Evolutionary conservation across 1,140 invertebrate genomes (phyloP), one percentile per base, ranked within the genome.

Genomic region (Macrobrachium rosenbergii): DNA sequence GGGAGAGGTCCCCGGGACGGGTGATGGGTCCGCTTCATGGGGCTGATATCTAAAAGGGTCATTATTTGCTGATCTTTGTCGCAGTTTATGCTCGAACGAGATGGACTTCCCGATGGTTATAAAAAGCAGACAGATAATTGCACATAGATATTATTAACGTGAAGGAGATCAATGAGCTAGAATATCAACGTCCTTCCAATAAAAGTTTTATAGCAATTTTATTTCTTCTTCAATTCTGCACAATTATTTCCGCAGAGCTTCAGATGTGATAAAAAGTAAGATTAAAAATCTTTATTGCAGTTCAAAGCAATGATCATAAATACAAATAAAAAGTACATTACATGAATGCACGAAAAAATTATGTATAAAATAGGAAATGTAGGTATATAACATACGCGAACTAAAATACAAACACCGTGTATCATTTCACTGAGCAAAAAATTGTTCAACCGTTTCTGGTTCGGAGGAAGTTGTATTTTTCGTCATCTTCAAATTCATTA

Each of bases 61-160:
- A 75, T 83, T 83, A 83, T 60, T 52, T 83, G 72, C 52, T 45
- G 72, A 83, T 76, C 72, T 76, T 83, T 76, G 72, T 76, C 59
- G 63, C 82, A 76, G 45, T 76, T 76, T 76, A 76, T 76, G 82
- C 58, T 64, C n/a, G 58, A 21, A 43, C 23, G 69, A 75, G 69
- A 72, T 60, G 43, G 80, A 21, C 58, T 28, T 63, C 63, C 28
- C 72, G 82, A 75, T 62, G 19, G 52, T 37, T 72, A 12, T 19
- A 23, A 21, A n/a, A 23, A n/a, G 28, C 5, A 23, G 28, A 59
- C 21, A 62, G 73, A 23, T 28, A 60, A 37, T 43, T n/a, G 60
- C 73, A 76, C 21, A 8, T n/a, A 5, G 63, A 23, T 77, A 14
- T 45, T 52, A 37, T 59, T 73, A 69, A 62, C 63, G 37, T 52